Base-by-base conservation (phyloP, 1,140 invertebrate species). In the Diabrotica virgifera region DNA sequence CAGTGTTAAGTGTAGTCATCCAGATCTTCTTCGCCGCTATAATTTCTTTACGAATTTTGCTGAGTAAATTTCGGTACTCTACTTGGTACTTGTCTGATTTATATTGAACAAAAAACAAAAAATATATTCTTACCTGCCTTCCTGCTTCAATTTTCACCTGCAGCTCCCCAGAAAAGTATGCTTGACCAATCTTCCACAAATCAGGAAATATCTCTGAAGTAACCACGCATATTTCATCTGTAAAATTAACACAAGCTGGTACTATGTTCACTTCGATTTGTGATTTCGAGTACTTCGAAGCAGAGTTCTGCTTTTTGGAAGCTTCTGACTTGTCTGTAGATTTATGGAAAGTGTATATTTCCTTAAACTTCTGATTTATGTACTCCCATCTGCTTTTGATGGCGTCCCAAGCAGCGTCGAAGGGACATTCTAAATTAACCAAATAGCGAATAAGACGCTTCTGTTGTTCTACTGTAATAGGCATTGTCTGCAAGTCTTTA, bases 341-440 rank as follows among this genome's bases (percentile, higher is more conserved):
- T 68, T 88, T 82, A 69, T 85, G 79, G 59, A 78, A 78, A 59
- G 87, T 83, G 67, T 85, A 85, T 51, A 87, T 85, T 65, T 83
- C 79, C 65, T 85, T 85, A 67, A 93, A 83, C 13, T 87, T 83
- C 51, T 82, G 80, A 66, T 86, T 85, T 35, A 94, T 83, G 77
- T 90, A 94, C 40, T 89, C 85, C 68, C 90, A 89, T 60, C 91
- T 88, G 62, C 88, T 88, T n/a, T 82, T 85, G 65, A 98, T 90
- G 13, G 93, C 94, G 70, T 94, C 89, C 96, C 96, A 98, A 2
- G 94, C 95, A 2, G 95, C 93, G 82, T 98, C 95, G 46, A 89
- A 90, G 8, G 86, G 83, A 74, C 85, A 81, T 70, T 92, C 91
- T 55, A 94, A 77, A 73, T 85, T 87, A n/a, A 86, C 83, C 58